These are phyloP conservation scores for Acrobasis suavella DNA, from an alignment of 2,888 invertebrate species.

Conservation along the genomic window DNA sequence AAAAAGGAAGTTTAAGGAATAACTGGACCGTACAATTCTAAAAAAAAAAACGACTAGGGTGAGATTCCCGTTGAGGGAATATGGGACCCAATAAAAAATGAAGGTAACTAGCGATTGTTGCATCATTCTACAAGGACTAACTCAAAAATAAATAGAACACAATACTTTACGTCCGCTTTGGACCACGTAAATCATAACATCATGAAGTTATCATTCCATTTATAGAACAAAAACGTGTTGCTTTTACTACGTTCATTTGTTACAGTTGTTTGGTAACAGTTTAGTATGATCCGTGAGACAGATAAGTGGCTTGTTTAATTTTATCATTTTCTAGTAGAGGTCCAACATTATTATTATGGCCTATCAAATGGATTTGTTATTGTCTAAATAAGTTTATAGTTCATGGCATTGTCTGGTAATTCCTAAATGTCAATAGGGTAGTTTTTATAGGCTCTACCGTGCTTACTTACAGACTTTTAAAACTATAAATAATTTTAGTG, in stretches of 20 bases:
- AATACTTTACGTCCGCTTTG: background rate
- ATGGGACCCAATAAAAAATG: too few species aligned
- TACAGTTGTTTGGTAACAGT: slow-evolving; percentile 12
- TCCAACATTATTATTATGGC: slow-evolving; percentile 2
- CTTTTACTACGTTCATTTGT: slow-evolving; percentile 16
- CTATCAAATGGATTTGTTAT: slow-evolving; percentile 2
- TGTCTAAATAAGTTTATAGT: background rate
- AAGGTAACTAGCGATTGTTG: background rate
- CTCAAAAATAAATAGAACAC: background rate
- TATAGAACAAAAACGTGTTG: slow-evolving; percentile 17
- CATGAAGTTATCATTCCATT: slow-evolving; percentile 18
- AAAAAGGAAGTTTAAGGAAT: too few species aligned
- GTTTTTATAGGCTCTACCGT: too few species aligned
- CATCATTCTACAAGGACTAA: background rate
- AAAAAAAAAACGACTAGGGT: too few species aligned
- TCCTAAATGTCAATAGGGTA: too few species aligned
- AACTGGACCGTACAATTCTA: too few species aligned
- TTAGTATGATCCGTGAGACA: slow-evolving; percentile 13
- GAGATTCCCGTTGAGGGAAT: too few species aligned
- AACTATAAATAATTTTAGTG: too few species aligned
- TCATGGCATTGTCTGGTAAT: background rate
- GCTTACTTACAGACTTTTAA: too few species aligned
- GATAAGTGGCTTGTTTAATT: slow-evolving; percentile 10
- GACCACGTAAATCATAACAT: slow-evolving; percentile 7
- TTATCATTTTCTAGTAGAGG: background rate